These are phyloP conservation scores for Hymenochirus boettgeri DNA, from an alignment of 2,113 vertebrate genomes.

Conservation along the genomic window DNA sequence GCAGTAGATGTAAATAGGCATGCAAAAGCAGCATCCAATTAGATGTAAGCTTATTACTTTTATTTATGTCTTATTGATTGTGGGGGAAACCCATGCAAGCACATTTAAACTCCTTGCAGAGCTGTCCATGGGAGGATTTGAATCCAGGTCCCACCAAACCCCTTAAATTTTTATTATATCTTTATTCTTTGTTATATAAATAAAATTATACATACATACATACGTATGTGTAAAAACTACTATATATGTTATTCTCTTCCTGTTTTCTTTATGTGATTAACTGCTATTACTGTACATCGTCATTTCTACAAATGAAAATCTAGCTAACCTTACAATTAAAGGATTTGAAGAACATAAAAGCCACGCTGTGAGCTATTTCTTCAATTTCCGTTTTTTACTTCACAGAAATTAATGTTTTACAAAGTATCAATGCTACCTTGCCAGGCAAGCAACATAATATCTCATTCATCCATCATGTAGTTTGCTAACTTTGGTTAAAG, in stretches of 20 bases:
- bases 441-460: not conserved
- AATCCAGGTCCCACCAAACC: too few relatives aligned
- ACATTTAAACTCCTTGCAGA: too few relatives aligned
- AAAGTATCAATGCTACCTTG: conserved; percentile 1
- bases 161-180: too few relatives aligned
- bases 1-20: too few relatives aligned
- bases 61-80: too few relatives aligned
- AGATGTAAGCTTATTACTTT: too few relatives aligned
- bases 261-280: not conserved
- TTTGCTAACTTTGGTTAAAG: conserved; percentile 22
- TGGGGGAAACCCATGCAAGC: too few relatives aligned
- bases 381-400: conserved; percentile 1
- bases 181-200: too few relatives aligned
- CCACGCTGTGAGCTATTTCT: not conserved
- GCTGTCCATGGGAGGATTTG: too few relatives aligned
- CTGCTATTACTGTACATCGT: not conserved
- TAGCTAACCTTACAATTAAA: conserved; percentile 4
- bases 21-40: too few relatives aligned
- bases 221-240: too few relatives aligned
- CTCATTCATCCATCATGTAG: not conserved
- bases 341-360: conserved; percentile 1
- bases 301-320: conserved; percentile 1
- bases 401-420: not conserved
- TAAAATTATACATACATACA: too few relatives aligned
- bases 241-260: not conserved